A percentile compares a stretch with the other conserved stretches of the same genome.
phyloP scores from a whole-genome alignment of 1,140 invertebrate species.

The Bombyx mandarina region DNA sequence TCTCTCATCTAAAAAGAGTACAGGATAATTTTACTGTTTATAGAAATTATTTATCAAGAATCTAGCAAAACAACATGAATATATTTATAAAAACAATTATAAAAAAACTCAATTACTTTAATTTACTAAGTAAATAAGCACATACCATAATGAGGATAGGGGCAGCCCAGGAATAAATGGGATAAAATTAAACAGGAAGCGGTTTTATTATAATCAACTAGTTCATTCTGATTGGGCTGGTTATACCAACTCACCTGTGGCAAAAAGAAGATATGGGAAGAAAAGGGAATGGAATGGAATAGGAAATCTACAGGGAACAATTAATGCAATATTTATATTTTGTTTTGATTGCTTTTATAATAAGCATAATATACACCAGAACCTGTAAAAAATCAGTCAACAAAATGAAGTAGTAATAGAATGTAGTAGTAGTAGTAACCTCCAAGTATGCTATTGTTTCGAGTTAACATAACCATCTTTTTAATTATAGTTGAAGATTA shows the following conservation, averaged over 20 bases:
- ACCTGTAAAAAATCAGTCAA: no score
- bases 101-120: conserved; percentile 4
- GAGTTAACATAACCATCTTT: no score
- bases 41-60: neutral
- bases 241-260: conserved; percentile 49
- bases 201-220: conserved; percentile 52
- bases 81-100: neutral
- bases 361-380: no score
- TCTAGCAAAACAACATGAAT: neutral
- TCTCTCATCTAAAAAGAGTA: conserved; percentile 50
- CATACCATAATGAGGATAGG: conserved; percentile 62
- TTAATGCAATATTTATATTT: no score
- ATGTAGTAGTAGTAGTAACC: no score
- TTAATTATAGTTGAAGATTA: no score
- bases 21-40: neutral
- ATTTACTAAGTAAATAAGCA: conserved; percentile 6
- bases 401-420: no score
- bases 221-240: conserved; percentile 45
- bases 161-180: conserved; percentile 66
- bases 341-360: no score
- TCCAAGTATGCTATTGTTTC: no score
- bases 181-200: conserved; percentile 54
- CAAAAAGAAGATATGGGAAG: conserved; percentile 14
- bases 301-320: no score
- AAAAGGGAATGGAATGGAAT: no score